These are phyloP conservation scores for Bellardia pandia DNA, from an alignment of 2,888 invertebrate genomes.

Conservation along the genomic window DNA sequence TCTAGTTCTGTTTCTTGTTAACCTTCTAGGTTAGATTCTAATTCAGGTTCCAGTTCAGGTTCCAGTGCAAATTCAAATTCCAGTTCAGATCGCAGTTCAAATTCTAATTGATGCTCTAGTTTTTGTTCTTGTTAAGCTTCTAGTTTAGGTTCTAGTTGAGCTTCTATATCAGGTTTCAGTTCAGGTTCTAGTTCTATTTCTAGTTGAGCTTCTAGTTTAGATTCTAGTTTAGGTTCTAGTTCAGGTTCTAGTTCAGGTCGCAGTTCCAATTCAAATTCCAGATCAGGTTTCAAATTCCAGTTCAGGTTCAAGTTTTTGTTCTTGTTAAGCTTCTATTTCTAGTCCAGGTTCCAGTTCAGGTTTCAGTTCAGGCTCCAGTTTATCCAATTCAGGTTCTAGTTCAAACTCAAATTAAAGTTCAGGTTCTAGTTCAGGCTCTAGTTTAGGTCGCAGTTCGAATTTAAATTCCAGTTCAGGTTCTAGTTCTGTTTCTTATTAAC, in stretches of 20 bases:
- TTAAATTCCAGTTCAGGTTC: no score
- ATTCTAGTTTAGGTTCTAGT: neutral
- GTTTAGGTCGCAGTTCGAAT: neutral
- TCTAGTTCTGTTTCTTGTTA: constrained; percentile 1
- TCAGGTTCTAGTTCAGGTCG: neutral
- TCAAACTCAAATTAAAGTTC: neutral
- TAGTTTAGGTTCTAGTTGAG: neutral
- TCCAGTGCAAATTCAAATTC: neutral
- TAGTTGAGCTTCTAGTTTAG: neutral
- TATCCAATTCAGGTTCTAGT: neutral
- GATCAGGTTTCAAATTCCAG: neutral
- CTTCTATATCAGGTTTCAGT: neutral
- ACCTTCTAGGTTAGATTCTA: neutral
- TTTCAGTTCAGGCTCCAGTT: neutral
- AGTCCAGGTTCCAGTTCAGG: no score
- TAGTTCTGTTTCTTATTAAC: no score
- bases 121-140: neutral
- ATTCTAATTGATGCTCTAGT: no score
- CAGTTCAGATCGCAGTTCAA: neutral
- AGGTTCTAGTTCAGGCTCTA: neutral
- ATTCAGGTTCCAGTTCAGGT: neutral
- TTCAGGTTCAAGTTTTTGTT: neutral
- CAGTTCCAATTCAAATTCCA: no score
- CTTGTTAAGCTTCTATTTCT: neutral
- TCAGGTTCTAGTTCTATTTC: neutral